phyloP scores from a whole-genome alignment of 2,113 vertebrate species.

The Gorilla gorilla region DNA sequence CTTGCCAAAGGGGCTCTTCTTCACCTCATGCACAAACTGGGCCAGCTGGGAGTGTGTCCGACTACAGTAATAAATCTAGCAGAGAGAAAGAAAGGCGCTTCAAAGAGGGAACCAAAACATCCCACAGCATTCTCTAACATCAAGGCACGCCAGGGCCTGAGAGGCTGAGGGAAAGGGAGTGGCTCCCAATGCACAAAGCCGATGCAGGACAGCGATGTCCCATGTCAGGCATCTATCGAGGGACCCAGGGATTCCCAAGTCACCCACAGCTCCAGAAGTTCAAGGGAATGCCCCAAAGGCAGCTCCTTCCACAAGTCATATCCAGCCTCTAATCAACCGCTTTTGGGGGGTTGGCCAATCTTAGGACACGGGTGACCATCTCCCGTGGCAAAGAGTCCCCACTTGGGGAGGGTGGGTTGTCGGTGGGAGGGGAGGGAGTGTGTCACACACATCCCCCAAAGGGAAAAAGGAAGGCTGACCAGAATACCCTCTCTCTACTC shows the following conservation, averaged over 20 bases:
- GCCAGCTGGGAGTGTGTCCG: constrained; percentile 97
- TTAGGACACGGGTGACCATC: background rate
- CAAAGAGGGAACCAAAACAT: background rate
- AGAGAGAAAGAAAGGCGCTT: background rate
- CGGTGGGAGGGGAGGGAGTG: background rate
- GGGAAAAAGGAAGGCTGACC: background rate
- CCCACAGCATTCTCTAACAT: background rate
- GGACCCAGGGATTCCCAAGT: no score
- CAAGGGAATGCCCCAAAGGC: no score
- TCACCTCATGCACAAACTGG: constrained; percentile 96
- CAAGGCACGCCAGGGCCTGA: background rate
- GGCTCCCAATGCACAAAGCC: background rate
- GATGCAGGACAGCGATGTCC: background rate
- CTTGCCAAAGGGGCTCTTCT: constrained; percentile 94
- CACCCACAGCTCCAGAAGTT: background rate
- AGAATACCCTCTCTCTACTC: background rate
- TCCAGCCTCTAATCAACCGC: background rate
- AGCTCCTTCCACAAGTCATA: background rate
- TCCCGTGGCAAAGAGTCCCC: background rate
- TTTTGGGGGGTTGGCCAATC: background rate
- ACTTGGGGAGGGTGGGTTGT: background rate
- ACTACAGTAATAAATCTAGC: constrained; percentile 97
- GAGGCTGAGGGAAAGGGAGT: background rate
- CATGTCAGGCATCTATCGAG: no score
- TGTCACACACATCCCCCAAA: background rate